Evolutionary conservation across 2,888 invertebrate genomes (phyloP).

Genomic region (Cremastinae sp.): DNA sequence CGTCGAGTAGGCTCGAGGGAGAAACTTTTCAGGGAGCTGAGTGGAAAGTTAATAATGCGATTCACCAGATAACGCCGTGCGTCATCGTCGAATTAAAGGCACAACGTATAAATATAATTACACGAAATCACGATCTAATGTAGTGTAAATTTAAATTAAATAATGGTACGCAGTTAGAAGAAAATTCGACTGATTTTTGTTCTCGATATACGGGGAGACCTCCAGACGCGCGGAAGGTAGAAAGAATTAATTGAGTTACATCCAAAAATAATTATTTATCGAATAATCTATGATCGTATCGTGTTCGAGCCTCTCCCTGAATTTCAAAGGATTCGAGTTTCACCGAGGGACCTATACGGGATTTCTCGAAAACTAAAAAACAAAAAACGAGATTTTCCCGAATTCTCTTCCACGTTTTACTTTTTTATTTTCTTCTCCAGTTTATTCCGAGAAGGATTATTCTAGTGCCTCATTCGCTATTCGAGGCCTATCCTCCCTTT

Average conservation of each 20-base stretch:
- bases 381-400: constrained; percentile 2
- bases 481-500: constrained; percentile 15
- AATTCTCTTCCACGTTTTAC: constrained; percentile 17
- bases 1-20: constrained; percentile 7
- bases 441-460: constrained; percentile 48
- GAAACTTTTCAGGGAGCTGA: constrained; percentile 29
- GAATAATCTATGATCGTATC: constrained; percentile 44
- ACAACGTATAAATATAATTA: no score
- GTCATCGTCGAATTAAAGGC: constrained; percentile 6
- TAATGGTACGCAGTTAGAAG: no score
- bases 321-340: background rate
- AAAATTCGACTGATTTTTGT: no score
- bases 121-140: no score
- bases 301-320: constrained; percentile 16
- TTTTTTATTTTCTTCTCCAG: constrained; percentile 21
- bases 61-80: no score
- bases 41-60: constrained; percentile 26
- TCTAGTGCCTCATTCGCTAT: constrained; percentile 29
- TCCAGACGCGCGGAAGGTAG: background rate
- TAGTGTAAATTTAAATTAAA: no score
- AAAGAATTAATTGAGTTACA: constrained; percentile 49
- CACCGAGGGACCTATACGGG: constrained; percentile 22
- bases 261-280: constrained; percentile 42
- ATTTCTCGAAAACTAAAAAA: constrained; percentile 29
- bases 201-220: constrained; percentile 15